Evolutionary conservation across 2,797 vertebrate species (phyloP).

Genomic region (Rhinatrema bivittatum): DNA sequence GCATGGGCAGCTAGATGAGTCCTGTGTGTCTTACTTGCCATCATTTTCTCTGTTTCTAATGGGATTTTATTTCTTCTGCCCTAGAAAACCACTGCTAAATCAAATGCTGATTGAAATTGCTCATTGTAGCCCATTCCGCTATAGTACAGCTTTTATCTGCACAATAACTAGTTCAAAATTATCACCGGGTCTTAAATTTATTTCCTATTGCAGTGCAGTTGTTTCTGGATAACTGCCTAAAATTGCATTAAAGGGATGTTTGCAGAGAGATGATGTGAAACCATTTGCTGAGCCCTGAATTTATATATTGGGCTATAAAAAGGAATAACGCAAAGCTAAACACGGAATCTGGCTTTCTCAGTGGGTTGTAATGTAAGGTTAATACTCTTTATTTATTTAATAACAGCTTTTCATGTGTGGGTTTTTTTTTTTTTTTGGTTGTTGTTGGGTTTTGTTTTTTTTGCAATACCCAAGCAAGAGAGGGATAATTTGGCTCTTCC

Average conservation of each 20-base stretch:
- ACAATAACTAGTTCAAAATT: slow-evolving; percentile 19
- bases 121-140: slow-evolving; percentile 2
- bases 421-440: too few species aligned
- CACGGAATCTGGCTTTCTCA: background rate
- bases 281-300: background rate
- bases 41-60: background rate
- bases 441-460: too few species aligned
- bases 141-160: slow-evolving; percentile 19
- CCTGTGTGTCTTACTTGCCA: background rate
- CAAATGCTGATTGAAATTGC: slow-evolving; percentile 11
- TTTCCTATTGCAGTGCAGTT: slow-evolving; percentile 13
- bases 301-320: background rate
- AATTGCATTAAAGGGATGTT: slow-evolving; percentile 17
- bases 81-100: slow-evolving; percentile 8
- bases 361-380: background rate
- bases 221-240: slow-evolving; percentile 20
- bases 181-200: slow-evolving; percentile 27
- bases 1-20: background rate
- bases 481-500: too few species aligned
- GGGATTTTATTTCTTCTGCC: slow-evolving; percentile 3
- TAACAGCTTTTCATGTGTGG: too few species aligned
- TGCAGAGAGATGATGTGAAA: slow-evolving; percentile 7
- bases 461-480: too few species aligned
- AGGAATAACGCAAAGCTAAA: background rate
- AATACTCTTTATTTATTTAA: too few species aligned